Evolutionary conservation across 1,140 invertebrate species (phyloP), one percentile per base, ranked within the genome.

Genomic region (Telenomus remus): DNA sequence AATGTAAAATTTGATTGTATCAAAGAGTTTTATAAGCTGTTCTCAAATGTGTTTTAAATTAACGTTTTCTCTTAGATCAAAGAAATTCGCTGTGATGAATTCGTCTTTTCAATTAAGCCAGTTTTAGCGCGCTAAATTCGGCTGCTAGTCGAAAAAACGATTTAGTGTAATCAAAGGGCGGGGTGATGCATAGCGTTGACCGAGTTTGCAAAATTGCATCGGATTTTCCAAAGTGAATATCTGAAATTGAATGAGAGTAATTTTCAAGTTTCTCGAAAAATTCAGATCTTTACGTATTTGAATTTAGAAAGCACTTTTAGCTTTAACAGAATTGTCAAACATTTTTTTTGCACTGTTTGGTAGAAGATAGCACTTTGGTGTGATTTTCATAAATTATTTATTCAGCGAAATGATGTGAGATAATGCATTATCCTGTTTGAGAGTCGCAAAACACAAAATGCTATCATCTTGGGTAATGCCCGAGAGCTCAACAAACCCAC

Each of bases 401-500:
- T 48, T 27, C 13, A 11, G 35, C 16, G n/a, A 69, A 72, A 63
- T 57, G 48, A 59, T 50, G 59, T 15, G 48, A 57, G 46, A 72
- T 72, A 57, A 63, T 72, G 39, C 46, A 72, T 63, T 64, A 56
- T 63, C 59, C 49, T 46, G 53, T 72, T 50, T 47, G 49, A 64
- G 16, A 53, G 39, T 64, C 47, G n/a, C 51, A 47, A 63, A 72
- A 60, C 53, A 68, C 48, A 27, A 27, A 55, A 69, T 69, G 42
- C 48, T 63, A 46, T 57, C 51, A 64, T 60, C 66, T 64, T 59
- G 57, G 79, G 57, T 70, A 72, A 76, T 72, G 76, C 77, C 77
- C 78, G 63, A 63, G 59, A 79, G 80, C 79, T 50, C 44, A 76
- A 59, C 72, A 78, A 78, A 81, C 78, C 47, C 80, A 75, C 84